A percentile compares a stretch with the other conserved stretches of the same genome.
Conservation (phyloP, 2,888 invertebrate genomes). For the Boloria selene region DNA sequence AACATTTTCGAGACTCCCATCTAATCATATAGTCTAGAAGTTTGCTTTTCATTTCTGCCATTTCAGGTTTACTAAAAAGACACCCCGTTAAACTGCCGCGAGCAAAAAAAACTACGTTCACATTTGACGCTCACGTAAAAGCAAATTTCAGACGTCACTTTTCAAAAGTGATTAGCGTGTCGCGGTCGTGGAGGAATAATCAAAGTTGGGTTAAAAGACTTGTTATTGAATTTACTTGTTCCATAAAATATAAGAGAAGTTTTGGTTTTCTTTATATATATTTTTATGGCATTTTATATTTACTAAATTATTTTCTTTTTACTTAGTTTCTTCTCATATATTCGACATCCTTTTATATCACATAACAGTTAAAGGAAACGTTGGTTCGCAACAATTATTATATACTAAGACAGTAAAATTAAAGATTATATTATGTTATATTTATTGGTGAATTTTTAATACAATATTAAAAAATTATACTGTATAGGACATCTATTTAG, state of each 20-base stretch:
- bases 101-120: conserved; percentile 35
- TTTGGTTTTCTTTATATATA: too few species aligned
- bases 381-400: neutral
- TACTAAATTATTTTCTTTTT: too few species aligned
- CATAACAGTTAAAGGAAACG: neutral
- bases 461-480: neutral
- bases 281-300: too few species aligned
- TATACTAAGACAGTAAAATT: neutral
- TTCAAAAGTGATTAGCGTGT: conserved; percentile 33
- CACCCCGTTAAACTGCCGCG: conserved; percentile 37
- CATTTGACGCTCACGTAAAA: conserved; percentile 37
- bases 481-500: neutral
- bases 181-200: conserved; percentile 8
- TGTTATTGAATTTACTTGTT: conserved; percentile 21
- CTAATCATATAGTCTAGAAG: conserved; percentile 33
- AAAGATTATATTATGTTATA: neutral
- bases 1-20: conserved; percentile 27
- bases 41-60: conserved; percentile 44
- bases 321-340: too few species aligned
- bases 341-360: neutral
- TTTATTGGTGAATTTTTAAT: neutral
- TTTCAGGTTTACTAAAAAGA: conserved; percentile 58
- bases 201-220: conserved; percentile 25
- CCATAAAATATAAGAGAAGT: too few species aligned
- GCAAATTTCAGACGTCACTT: conserved; percentile 35